phyloP scores from a whole-genome alignment of 1,140 invertebrate species.

The Brachionus asplanchnoidis region DNA sequence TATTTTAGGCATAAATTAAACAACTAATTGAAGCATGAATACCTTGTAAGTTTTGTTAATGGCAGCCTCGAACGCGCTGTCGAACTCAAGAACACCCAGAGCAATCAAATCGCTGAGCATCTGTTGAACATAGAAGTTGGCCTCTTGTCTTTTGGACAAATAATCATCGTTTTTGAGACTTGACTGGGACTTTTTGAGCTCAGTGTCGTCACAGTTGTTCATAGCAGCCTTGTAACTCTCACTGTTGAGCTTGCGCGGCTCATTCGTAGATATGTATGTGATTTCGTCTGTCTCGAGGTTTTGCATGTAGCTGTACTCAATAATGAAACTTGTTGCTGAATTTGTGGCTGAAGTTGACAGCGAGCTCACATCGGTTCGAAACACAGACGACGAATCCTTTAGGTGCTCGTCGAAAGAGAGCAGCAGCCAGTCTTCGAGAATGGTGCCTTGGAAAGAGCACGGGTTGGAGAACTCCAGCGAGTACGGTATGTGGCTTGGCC shows the following conservation, averaged over 20 bases:
- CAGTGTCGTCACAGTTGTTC: neutral
- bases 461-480: neutral
- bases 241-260: neutral
- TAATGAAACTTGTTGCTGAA: conserved; percentile 16
- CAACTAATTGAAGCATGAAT: neutral
- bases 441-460: neutral
- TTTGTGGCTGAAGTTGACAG: neutral
- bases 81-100: conserved; percentile 36
- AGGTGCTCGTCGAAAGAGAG: conserved; percentile 6
- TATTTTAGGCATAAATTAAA: neutral
- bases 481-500: neutral
- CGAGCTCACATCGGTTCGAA: neutral
- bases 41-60: conserved; percentile 36
- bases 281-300: neutral
- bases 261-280: neutral
- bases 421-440: conserved; percentile 30
- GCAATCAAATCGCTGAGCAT: conserved; percentile 26
- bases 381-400: neutral
- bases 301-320: conserved; percentile 18
- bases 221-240: conserved; percentile 31
- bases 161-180: neutral
- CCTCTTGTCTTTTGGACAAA: conserved; percentile 37
- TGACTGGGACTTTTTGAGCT: neutral
- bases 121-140: conserved; percentile 36
- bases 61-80: conserved; percentile 31